These are phyloP conservation scores for Macrotis lagotis DNA, from an alignment of 2,113 vertebrate species.

Conservation along the genomic window DNA sequence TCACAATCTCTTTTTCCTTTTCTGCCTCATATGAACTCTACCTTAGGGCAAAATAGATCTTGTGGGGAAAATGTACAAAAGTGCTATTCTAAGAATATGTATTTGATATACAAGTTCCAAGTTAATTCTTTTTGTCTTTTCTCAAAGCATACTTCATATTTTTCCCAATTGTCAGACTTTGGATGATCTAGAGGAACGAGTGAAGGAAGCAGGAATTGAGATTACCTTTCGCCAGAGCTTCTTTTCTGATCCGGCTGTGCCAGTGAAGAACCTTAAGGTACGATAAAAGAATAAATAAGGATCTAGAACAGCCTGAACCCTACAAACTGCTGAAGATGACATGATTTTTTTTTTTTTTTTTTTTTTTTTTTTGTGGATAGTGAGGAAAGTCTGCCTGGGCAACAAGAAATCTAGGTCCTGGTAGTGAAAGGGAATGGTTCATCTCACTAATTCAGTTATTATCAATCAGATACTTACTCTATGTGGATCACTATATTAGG, in stretches of 20 bases:
- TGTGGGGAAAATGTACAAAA: background rate
- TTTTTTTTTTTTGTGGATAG: background rate
- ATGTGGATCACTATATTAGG: background rate
- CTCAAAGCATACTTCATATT: background rate
- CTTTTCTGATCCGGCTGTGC: constrained; percentile 94
- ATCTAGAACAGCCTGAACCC: background rate
- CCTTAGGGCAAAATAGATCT: background rate
- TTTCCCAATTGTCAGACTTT: constrained; percentile 85
- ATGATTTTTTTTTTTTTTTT: too few relatives aligned
- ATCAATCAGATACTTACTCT: background rate
- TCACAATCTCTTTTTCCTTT: background rate
- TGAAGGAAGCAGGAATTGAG: constrained; percentile 94
- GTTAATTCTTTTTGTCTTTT: background rate
- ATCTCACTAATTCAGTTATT: constrained; percentile 22
- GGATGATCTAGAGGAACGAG: constrained; percentile 94
- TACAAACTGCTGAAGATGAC: accelerated
- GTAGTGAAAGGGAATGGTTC: background rate
- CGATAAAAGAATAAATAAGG: background rate
- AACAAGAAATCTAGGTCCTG: background rate
- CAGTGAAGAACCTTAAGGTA: constrained; percentile 97
- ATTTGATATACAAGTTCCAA: background rate
- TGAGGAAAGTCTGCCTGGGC: background rate
- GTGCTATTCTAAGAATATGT: background rate
- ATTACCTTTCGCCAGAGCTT: constrained; percentile 97
- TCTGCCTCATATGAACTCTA: background rate